Conservation (phyloP, 2,888 invertebrate genomes). For the Poecilus cupreus region DNA sequence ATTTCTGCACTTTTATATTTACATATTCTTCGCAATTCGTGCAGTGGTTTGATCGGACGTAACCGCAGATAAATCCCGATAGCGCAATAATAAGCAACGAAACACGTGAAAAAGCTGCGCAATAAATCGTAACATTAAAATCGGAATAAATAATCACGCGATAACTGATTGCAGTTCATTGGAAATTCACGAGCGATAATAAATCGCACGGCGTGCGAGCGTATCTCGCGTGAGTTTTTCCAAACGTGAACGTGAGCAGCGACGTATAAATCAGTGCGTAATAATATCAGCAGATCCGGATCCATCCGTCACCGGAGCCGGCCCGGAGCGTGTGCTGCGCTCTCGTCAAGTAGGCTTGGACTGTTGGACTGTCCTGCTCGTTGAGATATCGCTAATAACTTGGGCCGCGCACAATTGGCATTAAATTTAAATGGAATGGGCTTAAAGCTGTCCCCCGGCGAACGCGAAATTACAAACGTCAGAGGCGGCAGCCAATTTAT, state of each 20-base stretch:
- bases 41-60: too few relatives aligned
- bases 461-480: not conserved
- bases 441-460: not conserved
- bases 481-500: not conserved
- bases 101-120: not conserved
- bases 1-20: not conserved
- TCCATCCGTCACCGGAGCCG: not conserved
- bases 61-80: too few relatives aligned
- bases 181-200: not conserved
- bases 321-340: too few relatives aligned
- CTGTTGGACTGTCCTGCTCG: not conserved
- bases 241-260: not conserved
- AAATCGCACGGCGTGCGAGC: not conserved
- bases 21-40: too few relatives aligned
- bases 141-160: not conserved
- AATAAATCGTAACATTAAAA: slow-evolving; percentile 1
- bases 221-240: not conserved
- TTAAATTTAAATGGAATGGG: not conserved
- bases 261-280: not conserved
- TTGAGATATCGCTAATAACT: not conserved
- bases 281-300: not conserved
- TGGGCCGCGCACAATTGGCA: not conserved
- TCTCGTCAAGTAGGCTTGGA: not conserved
- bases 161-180: not conserved
- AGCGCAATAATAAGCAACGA: too few relatives aligned